Conservation (phyloP, 2,888 invertebrate genomes). For the Tholera decimalis region DNA sequence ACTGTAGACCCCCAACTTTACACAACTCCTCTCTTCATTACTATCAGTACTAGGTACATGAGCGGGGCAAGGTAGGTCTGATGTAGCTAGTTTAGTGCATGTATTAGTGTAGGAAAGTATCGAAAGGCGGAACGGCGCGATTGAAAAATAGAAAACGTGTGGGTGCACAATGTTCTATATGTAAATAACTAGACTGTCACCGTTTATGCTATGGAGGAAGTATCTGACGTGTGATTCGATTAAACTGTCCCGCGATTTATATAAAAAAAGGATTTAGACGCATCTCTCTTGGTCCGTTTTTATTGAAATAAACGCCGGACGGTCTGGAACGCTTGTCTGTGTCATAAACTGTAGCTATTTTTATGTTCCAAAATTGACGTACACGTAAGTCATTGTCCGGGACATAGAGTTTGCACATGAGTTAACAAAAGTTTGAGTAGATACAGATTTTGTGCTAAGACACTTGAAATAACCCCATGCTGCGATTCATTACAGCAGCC, state of each 20-base stretch:
- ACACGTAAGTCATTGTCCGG: not conserved
- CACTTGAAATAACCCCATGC: not conserved
- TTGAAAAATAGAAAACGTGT: conserved; percentile 89
- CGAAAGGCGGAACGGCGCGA: conserved; percentile 88
- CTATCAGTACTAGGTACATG: conserved; percentile 63
- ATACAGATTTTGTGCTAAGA: not conserved
- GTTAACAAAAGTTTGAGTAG: not conserved
- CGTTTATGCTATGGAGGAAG: conserved; percentile 70
- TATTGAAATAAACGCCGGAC: conserved; percentile 27
- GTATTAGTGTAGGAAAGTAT: conserved; percentile 87
- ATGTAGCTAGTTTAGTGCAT: conserved; percentile 72
- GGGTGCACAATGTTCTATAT: conserved; percentile 76
- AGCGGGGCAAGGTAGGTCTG: conserved; percentile 73
- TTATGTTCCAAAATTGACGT: conserved; percentile 11
- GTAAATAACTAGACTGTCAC: conserved; percentile 79
- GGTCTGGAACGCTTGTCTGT: conserved; percentile 4
- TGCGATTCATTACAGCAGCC: not conserved
- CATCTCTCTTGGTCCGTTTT: conserved; percentile 17
- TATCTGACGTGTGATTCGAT: conserved; percentile 62
- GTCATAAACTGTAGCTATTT: conserved; percentile 11
- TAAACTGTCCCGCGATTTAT: conserved; percentile 56
- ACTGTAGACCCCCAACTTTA: conserved; percentile 76
- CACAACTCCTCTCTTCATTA: conserved; percentile 73
- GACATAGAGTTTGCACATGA: not conserved
- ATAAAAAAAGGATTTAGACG: conserved; percentile 42